Conservation (phyloP, 2,797 vertebrate genomes). For the Gallinago stenura region DNA sequence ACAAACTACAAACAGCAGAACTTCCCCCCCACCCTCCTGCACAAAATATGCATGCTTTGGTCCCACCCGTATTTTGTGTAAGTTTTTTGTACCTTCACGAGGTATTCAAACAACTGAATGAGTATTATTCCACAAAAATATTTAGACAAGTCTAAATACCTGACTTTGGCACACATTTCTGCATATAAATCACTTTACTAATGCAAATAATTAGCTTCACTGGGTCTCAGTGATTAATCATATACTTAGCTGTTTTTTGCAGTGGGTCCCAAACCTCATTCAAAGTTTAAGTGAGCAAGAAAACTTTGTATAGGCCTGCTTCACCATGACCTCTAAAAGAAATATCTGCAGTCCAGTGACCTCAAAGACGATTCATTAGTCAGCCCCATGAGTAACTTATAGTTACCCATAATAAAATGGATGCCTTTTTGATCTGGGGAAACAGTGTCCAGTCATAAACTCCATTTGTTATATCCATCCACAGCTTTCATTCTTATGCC, state of each 20-base stretch:
- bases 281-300: neutral
- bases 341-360: neutral
- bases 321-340: neutral
- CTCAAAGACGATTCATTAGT: neutral
- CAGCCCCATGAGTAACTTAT: neutral
- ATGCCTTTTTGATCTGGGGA: neutral
- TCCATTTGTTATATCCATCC: neutral
- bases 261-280: neutral
- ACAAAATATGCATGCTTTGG: neutral
- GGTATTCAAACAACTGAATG: neutral
- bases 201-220: neutral
- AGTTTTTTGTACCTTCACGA: neutral
- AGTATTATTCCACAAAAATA: neutral
- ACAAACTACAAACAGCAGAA: neutral
- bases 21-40: no score
- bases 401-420: neutral
- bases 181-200: neutral
- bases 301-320: neutral
- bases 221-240: neutral
- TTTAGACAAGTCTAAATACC: neutral
- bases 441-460: neutral
- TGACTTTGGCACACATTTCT: neutral
- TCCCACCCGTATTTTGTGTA: neutral
- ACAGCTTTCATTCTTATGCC: neutral
- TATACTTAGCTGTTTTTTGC: neutral